Percentiles rank a stretch among this genome's conserved stretches.
These are phyloP conservation scores for Prosopocoilus inquinatus DNA, from an alignment of 2,888 invertebrate species.

Conservation along the genomic window DNA sequence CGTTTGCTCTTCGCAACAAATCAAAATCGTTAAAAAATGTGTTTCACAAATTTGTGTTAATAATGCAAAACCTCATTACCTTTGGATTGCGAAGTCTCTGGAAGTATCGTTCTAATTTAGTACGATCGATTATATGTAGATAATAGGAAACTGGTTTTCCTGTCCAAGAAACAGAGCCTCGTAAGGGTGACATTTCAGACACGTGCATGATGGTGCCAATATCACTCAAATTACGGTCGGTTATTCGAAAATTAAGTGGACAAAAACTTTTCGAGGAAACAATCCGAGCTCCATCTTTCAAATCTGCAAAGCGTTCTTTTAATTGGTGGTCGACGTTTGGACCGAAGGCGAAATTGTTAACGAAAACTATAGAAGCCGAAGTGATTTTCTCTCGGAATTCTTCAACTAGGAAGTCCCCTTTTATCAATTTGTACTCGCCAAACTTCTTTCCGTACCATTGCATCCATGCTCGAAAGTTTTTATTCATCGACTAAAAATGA, in stretches of 20 bases:
- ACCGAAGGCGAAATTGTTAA: conserved; percentile 99
- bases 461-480: conserved; percentile 92
- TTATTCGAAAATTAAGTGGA: conserved; percentile 97
- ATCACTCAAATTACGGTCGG: conserved; percentile 95
- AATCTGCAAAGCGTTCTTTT: conserved; percentile 93
- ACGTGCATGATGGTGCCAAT: conserved; percentile 99
- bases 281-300: conserved; percentile 92
- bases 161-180: conserved; percentile 98
- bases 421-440: conserved; percentile 87
- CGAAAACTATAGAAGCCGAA: conserved; percentile 93
- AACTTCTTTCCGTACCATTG: conserved; percentile 96
- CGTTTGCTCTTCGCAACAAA: too few relatives aligned
- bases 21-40: too few relatives aligned
- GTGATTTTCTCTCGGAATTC: conserved; percentile 93
- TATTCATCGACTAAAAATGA: conserved; percentile 76
- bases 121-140: conserved; percentile 96
- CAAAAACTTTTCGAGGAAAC: conserved; percentile 99
- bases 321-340: conserved; percentile 95
- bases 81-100: conserved; percentile 90
- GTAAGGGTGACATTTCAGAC: conserved; percentile 90
- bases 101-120: conserved; percentile 95
- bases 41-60: conserved; percentile 11
- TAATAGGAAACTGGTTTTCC: conserved; percentile 98
- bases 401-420: conserved; percentile 92
- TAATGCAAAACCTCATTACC: conserved; percentile 50